phyloP scores from a whole-genome alignment of 2,113 vertebrate species.

The Sphyrna mokarran region DNA sequence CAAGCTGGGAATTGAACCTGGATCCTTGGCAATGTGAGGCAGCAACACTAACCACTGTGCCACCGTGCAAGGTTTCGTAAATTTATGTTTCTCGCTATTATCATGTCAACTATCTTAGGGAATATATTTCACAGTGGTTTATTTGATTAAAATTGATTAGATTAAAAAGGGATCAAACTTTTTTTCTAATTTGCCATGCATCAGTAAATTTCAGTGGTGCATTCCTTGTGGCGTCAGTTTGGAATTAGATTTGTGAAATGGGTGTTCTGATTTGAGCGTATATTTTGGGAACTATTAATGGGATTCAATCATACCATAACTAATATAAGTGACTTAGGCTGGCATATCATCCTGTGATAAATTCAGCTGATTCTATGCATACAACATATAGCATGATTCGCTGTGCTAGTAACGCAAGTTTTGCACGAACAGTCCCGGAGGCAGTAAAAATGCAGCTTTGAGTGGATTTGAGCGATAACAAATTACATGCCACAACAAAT shows the following conservation, averaged over 20 bases:
- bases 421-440: neutral
- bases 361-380: neutral
- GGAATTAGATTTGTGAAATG: neutral
- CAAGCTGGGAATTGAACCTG: no score
- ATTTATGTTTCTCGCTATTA: no score
- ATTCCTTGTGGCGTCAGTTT: neutral
- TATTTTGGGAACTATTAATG: neutral
- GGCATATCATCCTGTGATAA: slow-evolving; percentile 1
- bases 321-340: neutral
- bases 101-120: no score
- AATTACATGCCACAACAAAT: slow-evolving; percentile 28
- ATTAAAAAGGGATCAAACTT: neutral
- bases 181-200: neutral
- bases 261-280: neutral
- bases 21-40: no score
- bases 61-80: no score
- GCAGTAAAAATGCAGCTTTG: neutral
- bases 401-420: neutral
- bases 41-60: no score
- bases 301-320: neutral
- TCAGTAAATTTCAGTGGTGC: neutral
- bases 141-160: no score
- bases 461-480: neutral
- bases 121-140: no score
- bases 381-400: neutral